Evolutionary conservation across 2,797 vertebrate genomes (phyloP), one percentile per base, ranked within the genome.

Genomic region (Cynopterus sphinx): DNA sequence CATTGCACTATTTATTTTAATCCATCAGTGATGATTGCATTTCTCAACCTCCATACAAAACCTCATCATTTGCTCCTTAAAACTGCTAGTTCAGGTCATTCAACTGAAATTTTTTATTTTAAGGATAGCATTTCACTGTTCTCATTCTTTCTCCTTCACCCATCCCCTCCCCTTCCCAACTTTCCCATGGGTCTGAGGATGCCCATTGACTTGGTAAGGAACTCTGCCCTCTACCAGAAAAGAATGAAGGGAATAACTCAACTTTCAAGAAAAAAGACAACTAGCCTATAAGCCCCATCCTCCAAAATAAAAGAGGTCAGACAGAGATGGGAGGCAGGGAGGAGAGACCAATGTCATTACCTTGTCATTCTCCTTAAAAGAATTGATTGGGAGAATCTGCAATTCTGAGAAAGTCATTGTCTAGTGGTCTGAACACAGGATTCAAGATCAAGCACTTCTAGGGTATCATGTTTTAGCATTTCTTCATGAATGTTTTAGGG

Each of bases 21-120:
- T 93, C 95, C 86, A 94, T 94, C 91, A 16, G 22, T 93, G 89
- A 82, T 96, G 95, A 97, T 94, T 93, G 91, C 91, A 91, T 97
- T 96, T 96, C 91, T 96, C 89, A 95, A 86, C 87, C 95, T 95
- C 86, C 79, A 68, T 10, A 51, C 46, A 11, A 31, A 97, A 91
- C 77, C 95, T 96, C 83, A 86, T 96, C 94, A 93, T 51, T 74
- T 53, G 75, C 79, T 88, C 63, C 94, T 97, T 96, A 96, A 97
- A 97, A 96, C 68, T 96, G 96, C 89, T 90, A 65, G 75, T 90
- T 96, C 95, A 70, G 95, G 94, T 94, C 92, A 91, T 97, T 94
- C 94, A 59, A 65, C 65, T 93, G 92, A 97, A 96, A 96, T 94
- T 87, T 81, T 96, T 92, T 55, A 89, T 96, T 96, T 95, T 96